phyloP scores from a whole-genome alignment of 2,888 invertebrate genomes.

The Oligia strigilis region DNA sequence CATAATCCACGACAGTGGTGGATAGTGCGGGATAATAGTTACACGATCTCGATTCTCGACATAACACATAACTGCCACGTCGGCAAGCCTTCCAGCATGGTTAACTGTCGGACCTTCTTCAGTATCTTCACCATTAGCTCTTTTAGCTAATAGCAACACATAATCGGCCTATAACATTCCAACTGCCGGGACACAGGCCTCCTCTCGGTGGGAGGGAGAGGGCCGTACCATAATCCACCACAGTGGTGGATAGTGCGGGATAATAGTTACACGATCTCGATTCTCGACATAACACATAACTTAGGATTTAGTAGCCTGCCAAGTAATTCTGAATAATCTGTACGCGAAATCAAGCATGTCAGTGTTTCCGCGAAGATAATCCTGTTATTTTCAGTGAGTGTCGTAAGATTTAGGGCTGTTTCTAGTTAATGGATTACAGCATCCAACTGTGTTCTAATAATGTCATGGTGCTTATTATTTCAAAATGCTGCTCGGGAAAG shows the following conservation, averaged over 20 bases:
- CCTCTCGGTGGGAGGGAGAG: neutral
- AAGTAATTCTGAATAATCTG: constrained; percentile 29
- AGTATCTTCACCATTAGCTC: neutral
- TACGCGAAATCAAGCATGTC: constrained; percentile 10
- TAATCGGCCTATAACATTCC: neutral
- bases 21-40: neutral
- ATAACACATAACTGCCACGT: neutral
- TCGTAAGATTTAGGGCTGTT: constrained; percentile 10
- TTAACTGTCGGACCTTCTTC: neutral
- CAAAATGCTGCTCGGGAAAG: neutral
- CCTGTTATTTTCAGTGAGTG: constrained; percentile 19
- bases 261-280: neutral
- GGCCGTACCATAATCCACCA: neutral
- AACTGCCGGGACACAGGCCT: too few species aligned
- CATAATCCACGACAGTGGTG: neutral
- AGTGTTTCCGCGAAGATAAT: constrained; percentile 22
- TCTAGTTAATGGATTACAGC: constrained; percentile 1
- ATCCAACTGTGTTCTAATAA: constrained; percentile 24
- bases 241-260: neutral
- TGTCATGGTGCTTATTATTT: neutral
- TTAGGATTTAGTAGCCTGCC: constrained; percentile 10
- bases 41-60: neutral
- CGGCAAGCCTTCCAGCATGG: neutral
- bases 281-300: constrained; percentile 1
- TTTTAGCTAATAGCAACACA: neutral